These are phyloP conservation scores for Thereva nobilitata DNA, from an alignment of 2,888 invertebrate genomes.

Conservation along the genomic window DNA sequence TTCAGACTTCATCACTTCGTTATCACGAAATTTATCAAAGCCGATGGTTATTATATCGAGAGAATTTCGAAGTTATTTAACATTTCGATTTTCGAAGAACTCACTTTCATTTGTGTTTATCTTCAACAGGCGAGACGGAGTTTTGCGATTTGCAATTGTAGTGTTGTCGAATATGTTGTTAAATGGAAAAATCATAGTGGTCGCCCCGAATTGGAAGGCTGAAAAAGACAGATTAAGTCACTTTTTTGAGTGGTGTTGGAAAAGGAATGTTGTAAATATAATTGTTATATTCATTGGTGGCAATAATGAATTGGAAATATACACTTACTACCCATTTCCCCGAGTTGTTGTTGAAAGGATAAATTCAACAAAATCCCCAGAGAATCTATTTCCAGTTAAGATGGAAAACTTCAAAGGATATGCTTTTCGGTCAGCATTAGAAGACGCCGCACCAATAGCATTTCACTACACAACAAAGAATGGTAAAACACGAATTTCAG, in stretches of 20 bases:
- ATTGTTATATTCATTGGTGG: background rate
- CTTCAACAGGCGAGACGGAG: no score
- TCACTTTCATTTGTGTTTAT: no score
- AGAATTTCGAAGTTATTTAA: no score
- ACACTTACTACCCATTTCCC: constrained; percentile 23
- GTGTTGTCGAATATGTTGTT: no score
- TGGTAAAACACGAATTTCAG: constrained; percentile 2
- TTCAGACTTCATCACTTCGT: no score
- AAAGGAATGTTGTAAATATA: constrained; percentile 22
- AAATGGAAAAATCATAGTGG: no score
- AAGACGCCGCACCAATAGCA: constrained; percentile 30
- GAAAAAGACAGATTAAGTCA: background rate
- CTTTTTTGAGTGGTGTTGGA: constrained; percentile 27
- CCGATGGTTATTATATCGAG: no score
- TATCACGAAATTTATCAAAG: no score
- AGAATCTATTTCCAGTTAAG: constrained; percentile 7
- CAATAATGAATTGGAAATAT: constrained; percentile 5
- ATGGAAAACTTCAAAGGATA: constrained; percentile 23
- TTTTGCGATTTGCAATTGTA: no score
- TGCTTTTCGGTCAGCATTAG: constrained; percentile 26
- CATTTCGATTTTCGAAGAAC: no score
- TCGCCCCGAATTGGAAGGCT: no score
- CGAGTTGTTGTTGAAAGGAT: constrained; percentile 1
- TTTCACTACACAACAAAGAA: constrained; percentile 15
- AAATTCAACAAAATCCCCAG: background rate